Evolutionary conservation across 2,888 invertebrate species (phyloP).

Genomic region (Beris chalybata): DNA sequence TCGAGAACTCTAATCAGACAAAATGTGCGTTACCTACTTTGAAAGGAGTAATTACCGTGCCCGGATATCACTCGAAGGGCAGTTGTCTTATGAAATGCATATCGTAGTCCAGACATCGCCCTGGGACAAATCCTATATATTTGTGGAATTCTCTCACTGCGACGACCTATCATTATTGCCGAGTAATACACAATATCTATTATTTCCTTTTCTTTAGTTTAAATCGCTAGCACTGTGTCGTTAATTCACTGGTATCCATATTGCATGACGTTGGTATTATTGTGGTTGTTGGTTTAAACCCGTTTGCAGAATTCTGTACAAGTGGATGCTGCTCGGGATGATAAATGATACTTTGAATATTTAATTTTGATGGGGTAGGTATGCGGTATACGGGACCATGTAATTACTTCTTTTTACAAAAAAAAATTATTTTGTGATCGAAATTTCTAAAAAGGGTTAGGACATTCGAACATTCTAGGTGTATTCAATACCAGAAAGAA

Average conservation of each 20-base stretch:
- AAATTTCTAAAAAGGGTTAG: too few relatives aligned
- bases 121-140: constrained; percentile 29
- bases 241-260: constrained; percentile 18
- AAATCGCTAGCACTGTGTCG: constrained; percentile 24
- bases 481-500: too few relatives aligned
- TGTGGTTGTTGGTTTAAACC: too few relatives aligned
- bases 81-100: not conserved
- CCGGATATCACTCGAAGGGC: constrained; percentile 30
- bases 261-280: not conserved
- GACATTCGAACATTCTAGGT: too few relatives aligned
- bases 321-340: too few relatives aligned
- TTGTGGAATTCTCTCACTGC: constrained; percentile 28
- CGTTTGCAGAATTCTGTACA: too few relatives aligned
- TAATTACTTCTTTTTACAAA: too few relatives aligned
- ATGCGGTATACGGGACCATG: too few relatives aligned
- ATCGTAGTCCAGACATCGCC: constrained; percentile 28
- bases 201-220: constrained; percentile 5
- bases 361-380: too few relatives aligned
- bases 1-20: constrained; percentile 34
- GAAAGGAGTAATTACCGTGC: constrained; percentile 23
- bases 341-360: too few relatives aligned
- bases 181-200: constrained; percentile 15
- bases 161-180: constrained; percentile 28
- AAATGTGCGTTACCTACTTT: constrained; percentile 32
- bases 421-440: too few relatives aligned